phyloP scores from a whole-genome alignment of 2,797 vertebrate genomes.

The Labeo calbasu region DNA sequence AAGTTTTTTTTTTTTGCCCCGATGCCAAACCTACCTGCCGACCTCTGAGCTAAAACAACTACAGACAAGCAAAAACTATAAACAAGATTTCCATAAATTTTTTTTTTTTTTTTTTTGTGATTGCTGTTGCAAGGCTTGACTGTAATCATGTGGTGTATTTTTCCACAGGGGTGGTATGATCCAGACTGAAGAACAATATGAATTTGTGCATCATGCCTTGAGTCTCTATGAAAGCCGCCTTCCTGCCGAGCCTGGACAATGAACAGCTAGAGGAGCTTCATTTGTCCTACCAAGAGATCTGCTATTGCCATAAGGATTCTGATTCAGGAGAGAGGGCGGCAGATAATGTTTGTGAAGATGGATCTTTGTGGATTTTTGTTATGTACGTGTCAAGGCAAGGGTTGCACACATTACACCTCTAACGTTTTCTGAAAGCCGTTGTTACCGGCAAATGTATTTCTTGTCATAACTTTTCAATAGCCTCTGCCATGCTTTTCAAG shows the following conservation, averaged over 20 bases:
- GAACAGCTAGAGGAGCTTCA: slow-evolving; percentile 63
- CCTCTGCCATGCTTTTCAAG: slow-evolving; percentile 7
- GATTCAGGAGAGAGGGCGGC: slow-evolving; percentile 54
- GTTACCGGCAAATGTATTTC: slow-evolving; percentile 39
- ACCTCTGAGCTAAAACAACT: background rate
- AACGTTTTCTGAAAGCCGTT: slow-evolving; percentile 60
- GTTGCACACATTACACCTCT: slow-evolving; percentile 52
- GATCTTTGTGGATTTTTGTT: slow-evolving; percentile 19
- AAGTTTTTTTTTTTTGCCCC: no score
- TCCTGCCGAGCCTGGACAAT: slow-evolving; percentile 83
- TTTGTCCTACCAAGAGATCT: slow-evolving; percentile 12
- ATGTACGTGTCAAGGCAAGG: slow-evolving; percentile 24
- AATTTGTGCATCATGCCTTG: slow-evolving; percentile 96
- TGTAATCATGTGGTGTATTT: background rate
- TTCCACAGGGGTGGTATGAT: slow-evolving; percentile 93
- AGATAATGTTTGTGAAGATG: slow-evolving; percentile 20
- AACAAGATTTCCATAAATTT: background rate
- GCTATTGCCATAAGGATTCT: slow-evolving; percentile 54
- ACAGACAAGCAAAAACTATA: background rate
- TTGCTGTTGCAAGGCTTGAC: background rate
- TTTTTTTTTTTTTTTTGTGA: background rate
- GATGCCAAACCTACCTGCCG: no score
- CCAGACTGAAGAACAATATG: slow-evolving; percentile 96
- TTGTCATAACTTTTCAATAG: background rate
- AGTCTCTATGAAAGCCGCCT: slow-evolving; percentile 88